Conservation (phyloP, 2,797 vertebrate species). For the Hylomyscus alleni region DNA sequence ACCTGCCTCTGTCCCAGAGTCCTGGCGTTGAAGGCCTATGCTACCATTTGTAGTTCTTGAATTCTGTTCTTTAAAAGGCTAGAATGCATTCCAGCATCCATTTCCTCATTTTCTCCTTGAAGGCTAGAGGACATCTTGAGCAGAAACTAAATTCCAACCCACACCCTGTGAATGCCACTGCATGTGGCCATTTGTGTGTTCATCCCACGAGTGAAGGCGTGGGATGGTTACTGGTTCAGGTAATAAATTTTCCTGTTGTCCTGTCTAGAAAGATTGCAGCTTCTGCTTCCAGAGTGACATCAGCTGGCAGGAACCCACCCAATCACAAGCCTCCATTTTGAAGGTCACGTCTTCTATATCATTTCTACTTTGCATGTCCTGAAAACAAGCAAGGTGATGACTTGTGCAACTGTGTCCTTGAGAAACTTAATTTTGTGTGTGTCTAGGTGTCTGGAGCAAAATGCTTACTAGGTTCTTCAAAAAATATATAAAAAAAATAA, state of each 20-base stretch:
- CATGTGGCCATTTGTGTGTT: background rate
- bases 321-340: background rate
- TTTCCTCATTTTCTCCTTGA: background rate
- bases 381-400: background rate
- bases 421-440: background rate
- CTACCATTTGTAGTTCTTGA: background rate
- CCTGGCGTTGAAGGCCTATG: background rate
- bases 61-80: background rate
- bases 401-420: background rate
- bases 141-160: background rate
- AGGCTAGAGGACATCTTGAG: background rate
- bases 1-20: background rate
- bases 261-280: background rate
- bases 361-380: background rate
- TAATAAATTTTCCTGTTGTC: conserved; percentile 83
- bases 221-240: conserved; percentile 95
- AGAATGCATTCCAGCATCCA: background rate
- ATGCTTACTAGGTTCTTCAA: background rate
- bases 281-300: background rate
- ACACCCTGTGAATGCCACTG: background rate
- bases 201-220: conserved; percentile 90
- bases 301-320: background rate
- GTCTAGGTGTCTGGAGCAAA: background rate
- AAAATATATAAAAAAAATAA: background rate
- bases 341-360: background rate